Evolutionary conservation across 1,140 invertebrate genomes (phyloP), one percentile per base, ranked within the genome.

Genomic region (Leptinotarsa undecemlineata): DNA sequence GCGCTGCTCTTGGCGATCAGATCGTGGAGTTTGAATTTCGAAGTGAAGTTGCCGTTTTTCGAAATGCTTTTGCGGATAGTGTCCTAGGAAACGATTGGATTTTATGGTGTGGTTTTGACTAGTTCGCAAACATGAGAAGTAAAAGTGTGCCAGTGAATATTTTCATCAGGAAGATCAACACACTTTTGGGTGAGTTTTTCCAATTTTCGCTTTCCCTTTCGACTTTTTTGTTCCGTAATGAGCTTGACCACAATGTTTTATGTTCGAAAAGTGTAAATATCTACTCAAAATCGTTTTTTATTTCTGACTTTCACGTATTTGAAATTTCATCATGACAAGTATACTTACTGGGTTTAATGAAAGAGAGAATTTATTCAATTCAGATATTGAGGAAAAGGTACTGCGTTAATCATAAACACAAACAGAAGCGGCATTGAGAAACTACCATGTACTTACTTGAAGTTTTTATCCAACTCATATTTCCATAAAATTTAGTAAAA

Each of bases 131-230:
- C 23, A 79, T 79, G 78, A 73, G 78, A 75, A 79, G 78, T 75
- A 79, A 79, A 69, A 79, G 78, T 79, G 78, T 79, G 17, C 78
- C 78, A 3, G 78, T 79, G 61, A 79, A 77, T 62, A 77, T 79
- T 71, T 75, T 79, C 64, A 79, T 79, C 19, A 76, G 78, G 62
- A 79, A 79, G 70, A 79, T 79, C 60, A 76, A 79, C 72, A 79
- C 78, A 20, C 70, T 76, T 72, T 51, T 79, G 73, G 78, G 78
- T 79, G 76, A 66, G 68, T 71, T 20, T 48, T 68, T 47, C 14
- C 42, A 33, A 61, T 0, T 0, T n/a, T 57, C 51, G 63, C 4
- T 64, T 48, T 51, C 48, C 1, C 33, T 11, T 0, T 42, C 11
- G 6, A 42, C 2, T 11, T 3, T 42, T 42, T 42, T 11, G 33